Conservation (phyloP, 1,140 invertebrate species). For the Macrosteles quadrilineatus region DNA sequence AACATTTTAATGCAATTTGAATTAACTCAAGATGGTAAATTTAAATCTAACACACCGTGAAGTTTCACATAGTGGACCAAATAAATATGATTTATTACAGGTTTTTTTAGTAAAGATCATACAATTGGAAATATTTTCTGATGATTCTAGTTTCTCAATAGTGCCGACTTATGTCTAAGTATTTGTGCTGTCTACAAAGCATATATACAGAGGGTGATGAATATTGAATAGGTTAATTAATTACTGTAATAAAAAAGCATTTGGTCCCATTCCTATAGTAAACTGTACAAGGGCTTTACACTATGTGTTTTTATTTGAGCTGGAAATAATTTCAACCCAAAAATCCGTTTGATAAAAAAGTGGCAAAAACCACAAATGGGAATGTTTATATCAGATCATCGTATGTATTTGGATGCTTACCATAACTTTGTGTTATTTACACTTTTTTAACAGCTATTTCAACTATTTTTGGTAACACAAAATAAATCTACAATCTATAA, state of each 20-base stretch:
- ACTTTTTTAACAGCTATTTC: background rate
- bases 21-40: too few species aligned
- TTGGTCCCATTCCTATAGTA: background rate
- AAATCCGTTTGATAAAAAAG: too few species aligned
- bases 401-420: background rate
- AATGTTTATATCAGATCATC: too few species aligned
- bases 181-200: slow-evolving; percentile 5
- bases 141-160: too few species aligned
- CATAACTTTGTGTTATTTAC: background rate
- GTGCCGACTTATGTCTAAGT: too few species aligned
- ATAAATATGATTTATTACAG: too few species aligned
- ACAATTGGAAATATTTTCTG: too few species aligned
- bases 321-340: background rate
- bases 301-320: background rate
- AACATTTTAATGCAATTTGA: too few species aligned
- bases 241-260: background rate
- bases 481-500: slow-evolving; percentile 18
- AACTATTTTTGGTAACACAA: slow-evolving; percentile 23
- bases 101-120: too few species aligned
- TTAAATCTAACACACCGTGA: too few species aligned
- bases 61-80: too few species aligned
- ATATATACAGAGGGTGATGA: background rate
- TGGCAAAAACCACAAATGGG: too few species aligned
- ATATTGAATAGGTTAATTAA: background rate
- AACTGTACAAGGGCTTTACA: slow-evolving; percentile 4